Conservation (phyloP, 1,140 invertebrate species). For the Anoplolepis gracilipes region DNA sequence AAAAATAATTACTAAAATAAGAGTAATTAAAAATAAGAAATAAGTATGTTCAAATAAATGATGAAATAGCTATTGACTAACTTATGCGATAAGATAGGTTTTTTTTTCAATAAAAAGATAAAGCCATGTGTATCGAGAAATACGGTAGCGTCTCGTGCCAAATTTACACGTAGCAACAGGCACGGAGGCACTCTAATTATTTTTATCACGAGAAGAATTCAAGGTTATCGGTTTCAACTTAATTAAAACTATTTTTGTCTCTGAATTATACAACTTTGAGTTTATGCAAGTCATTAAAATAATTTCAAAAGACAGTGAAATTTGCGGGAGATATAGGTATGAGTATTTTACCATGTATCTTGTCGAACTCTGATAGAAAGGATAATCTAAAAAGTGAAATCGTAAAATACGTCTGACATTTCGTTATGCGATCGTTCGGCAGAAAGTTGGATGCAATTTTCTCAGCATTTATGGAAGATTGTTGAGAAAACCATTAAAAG, state of each 20-base stretch:
- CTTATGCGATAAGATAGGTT: neutral
- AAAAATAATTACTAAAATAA: too few relatives aligned
- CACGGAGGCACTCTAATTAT: too few relatives aligned
- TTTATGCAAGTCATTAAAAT: neutral
- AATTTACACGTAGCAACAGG: too few relatives aligned
- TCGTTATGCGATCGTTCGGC: constrained; percentile 6
- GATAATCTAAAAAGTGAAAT: constrained; percentile 29
- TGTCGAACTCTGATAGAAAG: neutral
- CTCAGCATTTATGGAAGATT: constrained; percentile 10
- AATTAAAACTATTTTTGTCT: too few relatives aligned
- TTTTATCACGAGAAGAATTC: neutral
- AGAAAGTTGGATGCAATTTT: neutral
- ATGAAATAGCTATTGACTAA: constrained; percentile 13
- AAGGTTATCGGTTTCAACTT: constrained; percentile 2
- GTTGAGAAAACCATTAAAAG: constrained; percentile 28
- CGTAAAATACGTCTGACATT: neutral
- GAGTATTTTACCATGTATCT: neutral
- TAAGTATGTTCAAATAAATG: neutral
- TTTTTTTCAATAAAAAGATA: neutral
- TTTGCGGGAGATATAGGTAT: neutral
- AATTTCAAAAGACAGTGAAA: neutral
- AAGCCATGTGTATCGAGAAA: too few relatives aligned
- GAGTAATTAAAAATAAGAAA: neutral
- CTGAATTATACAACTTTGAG: too few relatives aligned
- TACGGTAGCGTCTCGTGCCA: too few relatives aligned